A percentile compares a stretch with the other conserved stretches of the same genome.
phyloP scores from a whole-genome alignment of 2,888 invertebrate genomes.

The Cinara cedri region DNA sequence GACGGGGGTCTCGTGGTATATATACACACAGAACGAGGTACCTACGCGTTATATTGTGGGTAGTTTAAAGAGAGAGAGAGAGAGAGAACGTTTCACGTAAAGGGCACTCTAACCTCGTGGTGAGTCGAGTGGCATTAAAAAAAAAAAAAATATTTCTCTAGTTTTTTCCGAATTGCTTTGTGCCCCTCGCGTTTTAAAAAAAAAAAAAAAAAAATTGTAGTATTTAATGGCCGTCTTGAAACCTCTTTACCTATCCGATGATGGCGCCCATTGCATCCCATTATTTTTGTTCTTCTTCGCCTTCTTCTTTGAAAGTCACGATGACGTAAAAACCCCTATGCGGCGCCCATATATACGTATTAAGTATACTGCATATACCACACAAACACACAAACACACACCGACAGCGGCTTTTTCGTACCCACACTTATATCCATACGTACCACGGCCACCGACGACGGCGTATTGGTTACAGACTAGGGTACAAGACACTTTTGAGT shows the following conservation, averaged over 20 bases:
- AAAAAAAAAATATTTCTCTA: constrained; percentile 9
- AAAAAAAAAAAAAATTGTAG: neutral
- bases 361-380: neutral
- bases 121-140: constrained; percentile 37
- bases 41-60: constrained; percentile 5
- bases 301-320: neutral
- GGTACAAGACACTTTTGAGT: too few species aligned
- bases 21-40: neutral
- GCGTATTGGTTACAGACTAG: too few species aligned
- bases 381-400: neutral
- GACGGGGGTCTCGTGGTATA: neutral
- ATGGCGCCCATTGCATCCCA: constrained; percentile 15
- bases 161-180: constrained; percentile 13
- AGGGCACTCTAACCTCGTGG: constrained; percentile 27
- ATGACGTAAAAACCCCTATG: neutral
- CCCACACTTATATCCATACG: too few species aligned
- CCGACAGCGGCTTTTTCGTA: too few species aligned
- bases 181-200: neutral
- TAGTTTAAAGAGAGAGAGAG: constrained; percentile 29
- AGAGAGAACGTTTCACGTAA: neutral
- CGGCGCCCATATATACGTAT: neutral
- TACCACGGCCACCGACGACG: too few species aligned
- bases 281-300: constrained; percentile 8
- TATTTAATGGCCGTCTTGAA: constrained; percentile 50
- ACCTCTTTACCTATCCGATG: constrained; percentile 10